Evolutionary conservation across 1,140 invertebrate genomes (phyloP).

Genomic region (Drosophila malerkotliana): DNA sequence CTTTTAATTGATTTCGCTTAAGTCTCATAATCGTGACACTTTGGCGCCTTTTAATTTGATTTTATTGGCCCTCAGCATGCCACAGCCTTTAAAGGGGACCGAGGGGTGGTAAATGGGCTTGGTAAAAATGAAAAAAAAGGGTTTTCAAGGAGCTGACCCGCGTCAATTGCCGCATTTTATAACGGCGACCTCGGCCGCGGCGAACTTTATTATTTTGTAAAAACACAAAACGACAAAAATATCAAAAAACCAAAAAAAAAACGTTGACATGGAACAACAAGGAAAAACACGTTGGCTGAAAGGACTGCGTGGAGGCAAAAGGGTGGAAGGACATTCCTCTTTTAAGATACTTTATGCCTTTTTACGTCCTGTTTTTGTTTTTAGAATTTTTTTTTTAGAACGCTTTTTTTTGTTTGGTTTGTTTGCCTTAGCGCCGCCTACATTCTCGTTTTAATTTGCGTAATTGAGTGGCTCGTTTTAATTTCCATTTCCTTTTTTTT

Average conservation of each 20-base stretch:
- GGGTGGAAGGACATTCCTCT: constrained; percentile 44
- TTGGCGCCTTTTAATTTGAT: constrained; percentile 82
- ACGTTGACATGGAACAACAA: constrained; percentile 25
- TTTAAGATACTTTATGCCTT: constrained; percentile 50
- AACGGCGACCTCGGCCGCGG: constrained; percentile 58
- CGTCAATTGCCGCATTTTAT: constrained; percentile 78
- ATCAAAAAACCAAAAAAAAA: constrained; percentile 10
- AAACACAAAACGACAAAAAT: constrained; percentile 15
- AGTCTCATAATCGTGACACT: constrained; percentile 81
- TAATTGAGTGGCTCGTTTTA: constrained; percentile 81
- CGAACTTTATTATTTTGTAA: constrained; percentile 71
- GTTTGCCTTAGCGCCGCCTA: constrained; percentile 61
- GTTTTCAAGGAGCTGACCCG: constrained; percentile 53
- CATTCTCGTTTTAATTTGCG: constrained; percentile 79
- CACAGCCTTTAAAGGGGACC: constrained; percentile 13
- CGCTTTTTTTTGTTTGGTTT: constrained; percentile 19
- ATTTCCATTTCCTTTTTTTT: constrained; percentile 52
- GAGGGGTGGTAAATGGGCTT: neutral
- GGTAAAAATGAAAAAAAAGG: constrained; percentile 1
- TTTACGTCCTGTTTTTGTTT: constrained; percentile 29
- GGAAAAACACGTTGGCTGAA: constrained; percentile 4
- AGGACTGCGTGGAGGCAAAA: neutral
- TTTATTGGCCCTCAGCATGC: constrained; percentile 77
- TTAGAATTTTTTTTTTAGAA: constrained; percentile 21
- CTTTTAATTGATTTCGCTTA: constrained; percentile 81